phyloP scores from a whole-genome alignment of 2,797 vertebrate species.

The Gambelia wislizenii region DNA sequence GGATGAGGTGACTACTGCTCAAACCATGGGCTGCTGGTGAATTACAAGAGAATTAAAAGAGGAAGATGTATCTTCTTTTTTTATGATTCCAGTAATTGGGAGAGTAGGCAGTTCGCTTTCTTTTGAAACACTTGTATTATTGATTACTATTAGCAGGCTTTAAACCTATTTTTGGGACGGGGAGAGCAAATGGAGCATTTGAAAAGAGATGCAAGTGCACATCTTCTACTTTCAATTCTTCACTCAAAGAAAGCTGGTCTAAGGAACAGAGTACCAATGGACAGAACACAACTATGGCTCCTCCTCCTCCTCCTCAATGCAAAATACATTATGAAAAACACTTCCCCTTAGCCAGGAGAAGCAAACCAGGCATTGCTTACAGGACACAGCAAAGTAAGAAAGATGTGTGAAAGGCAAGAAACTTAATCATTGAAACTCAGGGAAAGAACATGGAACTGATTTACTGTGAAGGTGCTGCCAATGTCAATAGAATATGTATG shows the following conservation, averaged over 20 bases:
- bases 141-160: neutral
- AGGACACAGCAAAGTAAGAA: conserved; percentile 29
- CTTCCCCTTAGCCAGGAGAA: conserved; percentile 20
- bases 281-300: neutral
- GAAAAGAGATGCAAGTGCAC: neutral
- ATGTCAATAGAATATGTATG: conserved; percentile 39
- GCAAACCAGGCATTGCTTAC: conserved; percentile 8
- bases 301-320: conserved; percentile 12
- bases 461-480: conserved; percentile 38
- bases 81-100: neutral
- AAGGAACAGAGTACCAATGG: conserved; percentile 6
- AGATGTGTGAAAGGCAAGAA: conserved; percentile 6
- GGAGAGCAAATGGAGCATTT: neutral
- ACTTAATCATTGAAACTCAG: conserved; percentile 30
- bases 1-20: no score
- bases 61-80: neutral
- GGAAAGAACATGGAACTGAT: conserved; percentile 20
- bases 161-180: conserved; percentile 26
- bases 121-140: neutral
- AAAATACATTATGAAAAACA: neutral
- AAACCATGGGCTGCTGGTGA: no score
- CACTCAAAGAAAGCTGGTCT: neutral
- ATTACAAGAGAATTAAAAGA: neutral
- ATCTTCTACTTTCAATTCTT: conserved; percentile 44
- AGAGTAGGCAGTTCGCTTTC: neutral